Conservation (phyloP, 2,888 invertebrate species). For the Isoperla grammatica region DNA sequence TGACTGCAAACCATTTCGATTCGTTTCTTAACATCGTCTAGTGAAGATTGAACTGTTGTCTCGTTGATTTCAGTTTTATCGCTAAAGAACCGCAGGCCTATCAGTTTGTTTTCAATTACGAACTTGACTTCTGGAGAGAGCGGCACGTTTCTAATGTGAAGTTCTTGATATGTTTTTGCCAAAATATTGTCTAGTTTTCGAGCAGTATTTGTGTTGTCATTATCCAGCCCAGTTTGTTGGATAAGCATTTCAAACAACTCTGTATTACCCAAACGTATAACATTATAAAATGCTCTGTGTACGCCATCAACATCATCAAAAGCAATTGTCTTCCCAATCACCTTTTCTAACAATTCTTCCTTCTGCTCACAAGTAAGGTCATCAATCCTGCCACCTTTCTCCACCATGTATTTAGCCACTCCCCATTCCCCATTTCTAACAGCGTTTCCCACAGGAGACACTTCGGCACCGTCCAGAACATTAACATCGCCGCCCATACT, state of each 20-base stretch:
- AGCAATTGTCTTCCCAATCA: conserved; percentile 17
- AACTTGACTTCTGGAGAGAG: conserved; percentile 30
- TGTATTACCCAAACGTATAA: conserved; percentile 32
- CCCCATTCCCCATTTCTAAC: too few species aligned
- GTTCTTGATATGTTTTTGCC: conserved; percentile 33
- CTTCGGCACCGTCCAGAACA: too few species aligned
- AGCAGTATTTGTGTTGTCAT: conserved; percentile 18
- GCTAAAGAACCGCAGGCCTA: conserved; percentile 23
- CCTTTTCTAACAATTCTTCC: conserved; percentile 21
- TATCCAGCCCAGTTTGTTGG: conserved; percentile 24
- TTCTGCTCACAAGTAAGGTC: conserved; percentile 1
- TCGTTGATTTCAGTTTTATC: neutral
- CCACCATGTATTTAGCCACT: too few species aligned
- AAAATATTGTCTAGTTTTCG: conserved; percentile 31
- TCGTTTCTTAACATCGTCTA: conserved; percentile 17
- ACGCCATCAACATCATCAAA: conserved; percentile 24
- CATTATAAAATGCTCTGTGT: conserved; percentile 35
- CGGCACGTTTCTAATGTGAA: conserved; percentile 30
- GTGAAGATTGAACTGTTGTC: conserved; percentile 6
- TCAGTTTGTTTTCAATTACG: conserved; percentile 26
- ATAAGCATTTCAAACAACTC: conserved; percentile 31
- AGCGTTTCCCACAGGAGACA: too few species aligned
- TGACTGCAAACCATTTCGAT: conserved; percentile 23
- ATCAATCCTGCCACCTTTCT: too few species aligned
- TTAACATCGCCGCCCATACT: too few species aligned